These are phyloP conservation scores for Tachysurus vachellii DNA, from an alignment of 2,113 vertebrate genomes.

Conservation along the genomic window DNA sequence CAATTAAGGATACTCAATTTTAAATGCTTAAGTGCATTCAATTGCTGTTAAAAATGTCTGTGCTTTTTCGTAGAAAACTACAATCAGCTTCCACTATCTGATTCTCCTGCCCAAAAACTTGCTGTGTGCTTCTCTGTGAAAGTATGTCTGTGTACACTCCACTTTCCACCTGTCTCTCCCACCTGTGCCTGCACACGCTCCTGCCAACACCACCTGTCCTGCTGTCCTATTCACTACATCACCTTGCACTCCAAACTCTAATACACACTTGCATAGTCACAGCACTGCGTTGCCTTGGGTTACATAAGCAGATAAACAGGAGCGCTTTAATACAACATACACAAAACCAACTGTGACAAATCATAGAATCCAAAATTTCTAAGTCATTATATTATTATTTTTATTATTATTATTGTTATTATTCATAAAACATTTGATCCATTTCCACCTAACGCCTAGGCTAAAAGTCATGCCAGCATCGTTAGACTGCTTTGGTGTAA, in stretches of 20 bases:
- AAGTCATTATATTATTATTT: no score
- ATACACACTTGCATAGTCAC: slow-evolving; percentile 1
- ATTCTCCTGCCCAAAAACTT: background rate
- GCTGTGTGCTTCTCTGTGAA: background rate
- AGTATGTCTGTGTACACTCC: background rate
- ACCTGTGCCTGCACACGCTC: slow-evolving; percentile 35
- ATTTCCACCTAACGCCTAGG: background rate
- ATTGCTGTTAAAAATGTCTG: background rate
- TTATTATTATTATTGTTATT: background rate
- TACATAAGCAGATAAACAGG: slow-evolving; percentile 46
- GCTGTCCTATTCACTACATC: background rate
- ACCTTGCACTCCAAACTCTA: background rate
- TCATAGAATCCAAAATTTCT: background rate
- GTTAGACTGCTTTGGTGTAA: background rate
- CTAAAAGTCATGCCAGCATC: background rate
- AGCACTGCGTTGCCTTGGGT: slow-evolving; percentile 4
- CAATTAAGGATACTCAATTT: background rate
- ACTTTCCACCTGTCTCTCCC: slow-evolving; percentile 36
- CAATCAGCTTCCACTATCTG: background rate
- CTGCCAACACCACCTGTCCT: slow-evolving; percentile 46
- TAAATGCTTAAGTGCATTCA: background rate
- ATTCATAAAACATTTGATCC: background rate
- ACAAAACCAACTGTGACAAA: slow-evolving; percentile 14
- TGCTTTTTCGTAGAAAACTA: no score
- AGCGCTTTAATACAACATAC: background rate